Evolutionary conservation across 2,888 invertebrate species (phyloP), one percentile per base, ranked within the genome.

Genomic region (Tenthredo mesomela): DNA sequence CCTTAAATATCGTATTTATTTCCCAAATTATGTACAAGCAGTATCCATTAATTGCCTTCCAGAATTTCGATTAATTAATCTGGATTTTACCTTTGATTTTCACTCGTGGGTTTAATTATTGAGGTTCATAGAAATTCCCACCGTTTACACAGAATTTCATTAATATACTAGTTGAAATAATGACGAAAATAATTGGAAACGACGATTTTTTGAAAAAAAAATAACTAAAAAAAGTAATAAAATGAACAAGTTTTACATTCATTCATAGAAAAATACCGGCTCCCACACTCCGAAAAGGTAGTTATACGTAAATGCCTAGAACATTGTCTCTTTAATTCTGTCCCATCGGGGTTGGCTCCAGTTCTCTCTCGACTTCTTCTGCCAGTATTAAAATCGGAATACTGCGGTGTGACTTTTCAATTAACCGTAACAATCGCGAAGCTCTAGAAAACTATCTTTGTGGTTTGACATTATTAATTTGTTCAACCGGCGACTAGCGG

Each of bases 351-450:
- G 21, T 43, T 65, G 47, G 25, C 33, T 37, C 29, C 21, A 25
- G 7, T 82, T 47, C 29, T n/a, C 18, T 47, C 82, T 82, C 67
- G n/a, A 82, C 82, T 82, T 82, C 47, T 82, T 82, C 47, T 21
- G 18, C 33, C 18, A 4, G 18, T 2, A 77, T 50, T 77, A 80
- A 21, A 80, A 50, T 77, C 50, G 29, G 12, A 77, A 58, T n/a
- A 43, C 80, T 65, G 40, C 47, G 47, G 82, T 43, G 82, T 65
- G 67, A 82, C 82, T 82, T 82, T 67, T 82, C 82, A 82, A 67
- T 82, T 80, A 80, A 80, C 58, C 61, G 80, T 29, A 80, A 80
- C 80, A 80, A 61, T 61, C 80, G 58, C 21, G 40, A 21, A 25
- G 65, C 15, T 47, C 12, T 50, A 9, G 25, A 25, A 80, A 80